Evolutionary conservation across 2,797 vertebrate genomes (phyloP).

Genomic region (Schizopygopsis malacanthus): DNA sequence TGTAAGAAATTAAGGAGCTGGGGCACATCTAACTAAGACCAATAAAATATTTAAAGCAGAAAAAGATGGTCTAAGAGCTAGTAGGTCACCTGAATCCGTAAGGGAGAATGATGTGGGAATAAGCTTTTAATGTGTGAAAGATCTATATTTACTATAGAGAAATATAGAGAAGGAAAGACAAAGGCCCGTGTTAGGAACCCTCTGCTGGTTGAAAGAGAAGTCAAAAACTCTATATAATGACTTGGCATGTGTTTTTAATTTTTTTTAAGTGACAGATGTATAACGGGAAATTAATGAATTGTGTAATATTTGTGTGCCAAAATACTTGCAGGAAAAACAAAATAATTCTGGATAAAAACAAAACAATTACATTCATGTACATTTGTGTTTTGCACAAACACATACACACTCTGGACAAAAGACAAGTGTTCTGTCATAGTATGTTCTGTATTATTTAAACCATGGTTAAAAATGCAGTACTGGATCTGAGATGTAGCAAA

Average conservation of each 20-base stretch:
- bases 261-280: neutral
- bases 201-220: slow-evolving; percentile 9
- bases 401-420: slow-evolving; percentile 26
- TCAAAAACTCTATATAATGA: neutral
- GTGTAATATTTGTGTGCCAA: neutral
- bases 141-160: neutral
- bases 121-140: neutral
- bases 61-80: slow-evolving; percentile 27
- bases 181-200: neutral
- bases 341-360: neutral
- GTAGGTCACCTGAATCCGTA: slow-evolving; percentile 23
- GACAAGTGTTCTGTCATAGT: slow-evolving; percentile 55
- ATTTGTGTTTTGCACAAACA: slow-evolving; percentile 27
- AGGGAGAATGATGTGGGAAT: slow-evolving; percentile 2
- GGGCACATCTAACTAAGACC: slow-evolving; percentile 8
- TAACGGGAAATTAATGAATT: neutral
- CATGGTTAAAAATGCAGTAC: slow-evolving; percentile 82
- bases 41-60: slow-evolving; percentile 38
- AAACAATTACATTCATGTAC: neutral
- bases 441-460: slow-evolving; percentile 78
- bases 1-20: slow-evolving; percentile 20
- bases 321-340: neutral
- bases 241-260: neutral
- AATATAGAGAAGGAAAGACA: neutral
- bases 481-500: slow-evolving; percentile 73